phyloP scores from a whole-genome alignment of 2,888 invertebrate genomes.

The Dicycla oo region DNA sequence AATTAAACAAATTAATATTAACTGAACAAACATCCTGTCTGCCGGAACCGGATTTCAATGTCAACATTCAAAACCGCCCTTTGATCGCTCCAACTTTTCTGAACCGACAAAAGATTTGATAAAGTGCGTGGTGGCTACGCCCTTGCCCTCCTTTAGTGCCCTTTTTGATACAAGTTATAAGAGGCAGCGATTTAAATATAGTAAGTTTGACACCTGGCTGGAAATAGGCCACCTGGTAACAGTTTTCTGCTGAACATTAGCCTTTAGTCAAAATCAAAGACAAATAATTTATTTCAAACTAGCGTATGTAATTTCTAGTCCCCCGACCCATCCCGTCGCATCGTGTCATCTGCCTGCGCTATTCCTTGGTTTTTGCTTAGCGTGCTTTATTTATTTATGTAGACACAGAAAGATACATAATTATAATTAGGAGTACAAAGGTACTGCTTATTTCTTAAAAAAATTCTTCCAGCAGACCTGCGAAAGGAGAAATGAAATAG shows the following conservation, averaged over 20 bases:
- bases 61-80: slow-evolving; percentile 56
- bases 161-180: slow-evolving; percentile 26
- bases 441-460: too few species aligned
- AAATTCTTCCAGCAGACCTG: too few species aligned
- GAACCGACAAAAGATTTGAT: slow-evolving; percentile 70
- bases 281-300: too few species aligned
- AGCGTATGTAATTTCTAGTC: too few species aligned
- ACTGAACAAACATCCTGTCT: slow-evolving; percentile 37
- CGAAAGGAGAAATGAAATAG: too few species aligned
- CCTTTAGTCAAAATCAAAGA: too few species aligned
- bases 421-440: too few species aligned
- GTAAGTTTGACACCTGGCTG: background rate
- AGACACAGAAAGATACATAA: too few species aligned
- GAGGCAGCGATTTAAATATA: background rate
- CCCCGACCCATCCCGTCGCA: too few species aligned
- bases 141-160: slow-evolving; percentile 54
- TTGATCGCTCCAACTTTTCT: slow-evolving; percentile 58
- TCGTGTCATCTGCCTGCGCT: too few species aligned
- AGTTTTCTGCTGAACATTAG: background rate
- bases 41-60: slow-evolving; percentile 45
- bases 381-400: too few species aligned
- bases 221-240: background rate
- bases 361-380: too few species aligned
- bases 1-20: slow-evolving; percentile 59
- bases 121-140: slow-evolving; percentile 65